phyloP scores from a whole-genome alignment of 2,797 vertebrate species.

The Danio albolineatus region DNA sequence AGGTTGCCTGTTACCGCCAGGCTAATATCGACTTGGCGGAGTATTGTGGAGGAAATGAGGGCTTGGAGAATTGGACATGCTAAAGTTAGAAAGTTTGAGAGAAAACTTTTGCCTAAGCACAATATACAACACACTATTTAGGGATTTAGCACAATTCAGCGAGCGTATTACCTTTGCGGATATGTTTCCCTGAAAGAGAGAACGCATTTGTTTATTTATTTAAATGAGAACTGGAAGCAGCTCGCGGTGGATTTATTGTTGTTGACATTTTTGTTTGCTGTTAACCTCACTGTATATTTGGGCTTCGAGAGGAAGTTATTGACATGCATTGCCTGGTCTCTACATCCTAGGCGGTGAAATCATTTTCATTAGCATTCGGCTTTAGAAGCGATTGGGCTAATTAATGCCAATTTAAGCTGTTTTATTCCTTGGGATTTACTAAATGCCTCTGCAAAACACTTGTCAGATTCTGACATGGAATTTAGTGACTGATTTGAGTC shows the following conservation, averaged over 20 bases:
- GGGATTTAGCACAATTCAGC: constrained; percentile 1
- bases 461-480: constrained; percentile 19
- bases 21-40: constrained; percentile 56
- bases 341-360: constrained; percentile 64
- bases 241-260: not conserved
- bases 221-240: constrained; percentile 10
- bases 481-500: constrained; percentile 36
- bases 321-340: constrained; percentile 51
- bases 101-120: constrained; percentile 9
- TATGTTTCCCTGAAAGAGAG: not conserved
- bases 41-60: constrained; percentile 27
- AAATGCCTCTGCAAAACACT: constrained; percentile 55
- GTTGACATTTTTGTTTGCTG: constrained; percentile 40
- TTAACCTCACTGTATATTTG: constrained; percentile 47
- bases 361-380: constrained; percentile 69
- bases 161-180: not conserved
- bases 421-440: constrained; percentile 60
- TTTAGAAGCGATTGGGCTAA: constrained; percentile 68
- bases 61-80: constrained; percentile 24
- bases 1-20: constrained; percentile 44
- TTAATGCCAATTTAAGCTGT: constrained; percentile 66
- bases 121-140: not conserved
- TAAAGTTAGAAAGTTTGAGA: constrained; percentile 27
- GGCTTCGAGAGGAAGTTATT: constrained; percentile 54
- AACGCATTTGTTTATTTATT: constrained; percentile 18